Percentiles rank a stretch among this genome's conserved stretches.
Conservation (phyloP, 2,113 vertebrate species). For the Hepsetus odoe region DNA sequence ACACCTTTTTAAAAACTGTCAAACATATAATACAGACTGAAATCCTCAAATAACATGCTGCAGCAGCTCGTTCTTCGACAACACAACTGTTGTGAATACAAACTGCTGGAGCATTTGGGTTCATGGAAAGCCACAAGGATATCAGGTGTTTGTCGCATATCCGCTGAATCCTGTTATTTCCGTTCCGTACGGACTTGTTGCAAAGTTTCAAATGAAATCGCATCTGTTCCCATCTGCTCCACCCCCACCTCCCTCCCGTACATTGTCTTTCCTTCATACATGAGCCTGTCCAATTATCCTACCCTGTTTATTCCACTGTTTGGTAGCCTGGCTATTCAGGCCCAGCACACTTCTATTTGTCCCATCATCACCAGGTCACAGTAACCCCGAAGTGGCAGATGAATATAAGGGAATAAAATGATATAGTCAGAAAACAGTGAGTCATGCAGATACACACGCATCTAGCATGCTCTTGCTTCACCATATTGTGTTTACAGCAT, state of each 20-base stretch:
- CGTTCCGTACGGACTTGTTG: not conserved
- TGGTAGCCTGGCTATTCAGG: not conserved
- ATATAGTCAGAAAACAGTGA: conserved; percentile 68
- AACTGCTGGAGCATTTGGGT: not conserved
- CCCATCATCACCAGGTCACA: conserved; percentile 50
- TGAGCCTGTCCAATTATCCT: not conserved
- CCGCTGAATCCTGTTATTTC: conserved; percentile 19
- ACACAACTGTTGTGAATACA: not conserved
- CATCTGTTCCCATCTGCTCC: conserved; percentile 14
- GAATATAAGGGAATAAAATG: conserved; percentile 38
- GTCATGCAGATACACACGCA: conserved; percentile 18
- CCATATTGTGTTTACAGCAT: no score
- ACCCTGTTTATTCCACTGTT: not conserved
- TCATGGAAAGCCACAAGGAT: not conserved
- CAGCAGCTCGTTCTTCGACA: not conserved
- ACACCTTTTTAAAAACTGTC: not conserved
- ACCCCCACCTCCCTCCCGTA: not conserved
- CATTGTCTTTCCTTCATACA: not conserved
- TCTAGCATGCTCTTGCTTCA: conserved; percentile 34
- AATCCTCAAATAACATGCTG: not conserved
- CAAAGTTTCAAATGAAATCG: conserved; percentile 18
- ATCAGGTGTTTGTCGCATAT: conserved; percentile 19
- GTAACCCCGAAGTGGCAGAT: conserved; percentile 39
- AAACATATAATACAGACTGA: not conserved
- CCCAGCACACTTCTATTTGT: not conserved